phyloP scores from a whole-genome alignment of 2,797 vertebrate species.

The Microtus obscurus region DNA sequence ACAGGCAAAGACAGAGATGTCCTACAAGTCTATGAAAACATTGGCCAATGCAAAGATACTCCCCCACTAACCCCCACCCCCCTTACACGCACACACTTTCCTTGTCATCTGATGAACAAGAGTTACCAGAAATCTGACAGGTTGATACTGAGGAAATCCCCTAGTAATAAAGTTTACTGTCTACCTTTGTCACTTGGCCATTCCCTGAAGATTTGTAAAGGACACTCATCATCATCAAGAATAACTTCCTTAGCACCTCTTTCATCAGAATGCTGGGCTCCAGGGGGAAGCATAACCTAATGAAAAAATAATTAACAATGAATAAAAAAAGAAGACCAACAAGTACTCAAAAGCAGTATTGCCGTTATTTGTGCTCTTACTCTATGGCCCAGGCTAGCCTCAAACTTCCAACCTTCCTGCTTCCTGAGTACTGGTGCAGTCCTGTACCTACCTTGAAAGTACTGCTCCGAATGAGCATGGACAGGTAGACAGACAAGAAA shows the following conservation, averaged over 20 bases:
- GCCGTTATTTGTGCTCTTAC: background rate
- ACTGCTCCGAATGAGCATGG: background rate
- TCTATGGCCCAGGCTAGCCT: background rate
- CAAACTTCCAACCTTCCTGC: background rate
- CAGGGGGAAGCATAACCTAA: slow-evolving; percentile 90
- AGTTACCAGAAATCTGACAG: rapidly evolving
- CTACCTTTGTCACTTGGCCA: slow-evolving; percentile 97
- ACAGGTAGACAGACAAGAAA: background rate
- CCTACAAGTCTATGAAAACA: background rate
- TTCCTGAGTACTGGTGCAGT: background rate
- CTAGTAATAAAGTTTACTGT: background rate
- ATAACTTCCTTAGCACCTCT: slow-evolving; percentile 94
- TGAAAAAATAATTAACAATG: background rate
- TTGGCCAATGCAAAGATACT: background rate
- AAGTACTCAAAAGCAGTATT: background rate
- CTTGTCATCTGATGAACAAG: background rate
- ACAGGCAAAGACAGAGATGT: background rate
- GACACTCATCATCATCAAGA: slow-evolving; percentile 96
- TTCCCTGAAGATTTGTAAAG: slow-evolving; percentile 97
- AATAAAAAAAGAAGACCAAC: background rate
- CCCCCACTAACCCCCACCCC: background rate
- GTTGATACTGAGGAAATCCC: rapidly evolving
- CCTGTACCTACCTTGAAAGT: background rate
- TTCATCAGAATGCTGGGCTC: slow-evolving; percentile 94
- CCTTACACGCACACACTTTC: rapidly evolving